A percentile compares a stretch with the other conserved stretches of the same genome.
Evolutionary conservation across 2,113 vertebrate genomes (phyloP).

Genomic region (Otis tarda): DNA sequence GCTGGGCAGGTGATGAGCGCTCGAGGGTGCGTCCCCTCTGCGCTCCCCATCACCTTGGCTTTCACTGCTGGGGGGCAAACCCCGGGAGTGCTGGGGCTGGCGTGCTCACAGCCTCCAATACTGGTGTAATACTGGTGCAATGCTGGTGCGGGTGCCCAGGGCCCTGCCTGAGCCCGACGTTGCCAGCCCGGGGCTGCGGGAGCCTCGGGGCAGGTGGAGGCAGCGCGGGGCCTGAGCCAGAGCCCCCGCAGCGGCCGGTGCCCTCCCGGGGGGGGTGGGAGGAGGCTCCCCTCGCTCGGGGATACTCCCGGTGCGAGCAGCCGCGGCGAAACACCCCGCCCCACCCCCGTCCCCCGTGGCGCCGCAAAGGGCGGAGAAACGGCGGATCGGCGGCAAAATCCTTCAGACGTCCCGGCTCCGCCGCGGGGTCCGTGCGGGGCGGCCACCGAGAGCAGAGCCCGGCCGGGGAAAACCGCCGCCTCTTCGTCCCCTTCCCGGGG

Average conservation of each 20-base stretch:
- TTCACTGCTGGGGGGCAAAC: background rate
- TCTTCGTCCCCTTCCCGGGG: background rate
- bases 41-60: fast-evolving
- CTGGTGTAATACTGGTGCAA: fast-evolving
- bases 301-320: background rate
- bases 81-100: background rate
- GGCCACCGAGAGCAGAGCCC: too few species aligned
- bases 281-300: background rate
- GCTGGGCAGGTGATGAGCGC: background rate
- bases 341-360: background rate
- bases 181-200: background rate
- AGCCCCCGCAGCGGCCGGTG: background rate
- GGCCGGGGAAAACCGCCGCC: background rate
- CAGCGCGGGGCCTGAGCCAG: background rate
- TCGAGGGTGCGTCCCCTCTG: fast-evolving
- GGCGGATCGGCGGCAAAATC: background rate
- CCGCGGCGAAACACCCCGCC: background rate
- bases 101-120: background rate
- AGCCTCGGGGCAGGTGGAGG: background rate
- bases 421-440: background rate
- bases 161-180: background rate
- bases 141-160: background rate
- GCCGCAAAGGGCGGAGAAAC: background rate
- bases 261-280: background rate
- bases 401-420: background rate